Evolutionary conservation across 2,113 vertebrate genomes (phyloP), one percentile per base, ranked within the genome.

Genomic region (Toxotes chatareus): DNA sequence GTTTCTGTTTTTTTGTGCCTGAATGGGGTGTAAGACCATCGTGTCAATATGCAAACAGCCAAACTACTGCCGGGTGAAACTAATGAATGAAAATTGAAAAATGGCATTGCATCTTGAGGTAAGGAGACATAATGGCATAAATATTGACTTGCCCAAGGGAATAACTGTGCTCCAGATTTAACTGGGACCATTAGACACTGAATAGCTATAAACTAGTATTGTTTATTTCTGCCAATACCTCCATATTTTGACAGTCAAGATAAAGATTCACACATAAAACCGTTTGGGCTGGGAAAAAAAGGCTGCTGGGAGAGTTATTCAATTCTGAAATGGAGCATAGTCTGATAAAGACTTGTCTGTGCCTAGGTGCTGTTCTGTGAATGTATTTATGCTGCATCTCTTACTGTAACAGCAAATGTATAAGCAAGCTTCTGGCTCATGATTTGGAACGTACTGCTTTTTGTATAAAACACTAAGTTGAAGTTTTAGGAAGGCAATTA

Each of bases 171-270:
- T 84, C 47, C 21, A 44, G 40, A 60, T 73, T 78, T 80, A 73
- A 56, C 66, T 78, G 32, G 42, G 49, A 23, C 62, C 72, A 59
- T 78, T 53, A 83, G 73, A 76, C 76, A 79, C 27, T 67, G 7
- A 59, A 42, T 21, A 51, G 47, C 69, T 60, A 74, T 86, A 76
- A 77, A 86, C 36, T 27, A 49, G 66, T 53, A 32, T 64, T 78
- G 73, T 83, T 84, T 87, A 84, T 89, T 87, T 87, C 79, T 66
- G 67, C 64, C 62, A 73, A 36, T 74, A 51, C 51, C 40, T 46
- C 51, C 67, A 44, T 21, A 76, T 76, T 79, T 70, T 85, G 80
- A 91, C 81, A 85, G 80, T 47, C 46, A 44, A 75, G 73, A 92
- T 76, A 70, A 84, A 84, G 66, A 84, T 74, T 57, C 51, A 32